Base-by-base conservation (phyloP, 2,888 invertebrate genomes). In the Erebia aethiops region DNA sequence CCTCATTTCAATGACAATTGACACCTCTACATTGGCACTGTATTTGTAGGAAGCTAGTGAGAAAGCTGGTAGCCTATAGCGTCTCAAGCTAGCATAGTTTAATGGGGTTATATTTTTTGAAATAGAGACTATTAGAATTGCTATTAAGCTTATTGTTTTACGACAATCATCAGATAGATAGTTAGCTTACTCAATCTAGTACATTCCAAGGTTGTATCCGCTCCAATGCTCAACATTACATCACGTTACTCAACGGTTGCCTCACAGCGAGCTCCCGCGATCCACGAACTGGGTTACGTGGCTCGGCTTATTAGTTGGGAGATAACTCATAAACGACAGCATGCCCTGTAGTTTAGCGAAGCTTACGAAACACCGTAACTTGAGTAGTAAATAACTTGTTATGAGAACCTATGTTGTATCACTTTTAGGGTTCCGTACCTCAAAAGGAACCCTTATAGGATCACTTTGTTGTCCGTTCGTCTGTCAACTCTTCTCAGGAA, bases 161-260 rank as follows among this genome's bases (percentile, higher is more conserved):
- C n/a, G n/a, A 51, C 14, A 8, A 51, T n/a, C n/a, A 51, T 14
- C 51, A 51, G n/a, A 0, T 51, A 51, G 14, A n/a, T 51, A n/a
- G 3, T 26, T 26, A 26, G 2, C 26, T n/a, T 8, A 51, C 8
- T n/a, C n/a, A 9, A n/a, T 52, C 51, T 52, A 8, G 52, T 8
- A 52, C 52, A 18, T 16, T 51, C 52, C 56, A 56, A 56, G 54
- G 54, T 21, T 11, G 7, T 10, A 2, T 14, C 54, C 18, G 54
- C 18, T 5, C 56, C 56, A 21, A 11, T 13, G 56, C 56, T 3
- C 56, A 10, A 11, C 56, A 11, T 56, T 21, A 56, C 56, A 13
- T 56, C 56, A 21, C 56, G 21, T 56, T 56, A 56, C 56, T 56
- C 56, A 54, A 54, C 18, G 3, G 51, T 49, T 8, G 51, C n/a